phyloP scores from a whole-genome alignment of 2,797 vertebrate genomes.

The Galagoides demidoff region DNA sequence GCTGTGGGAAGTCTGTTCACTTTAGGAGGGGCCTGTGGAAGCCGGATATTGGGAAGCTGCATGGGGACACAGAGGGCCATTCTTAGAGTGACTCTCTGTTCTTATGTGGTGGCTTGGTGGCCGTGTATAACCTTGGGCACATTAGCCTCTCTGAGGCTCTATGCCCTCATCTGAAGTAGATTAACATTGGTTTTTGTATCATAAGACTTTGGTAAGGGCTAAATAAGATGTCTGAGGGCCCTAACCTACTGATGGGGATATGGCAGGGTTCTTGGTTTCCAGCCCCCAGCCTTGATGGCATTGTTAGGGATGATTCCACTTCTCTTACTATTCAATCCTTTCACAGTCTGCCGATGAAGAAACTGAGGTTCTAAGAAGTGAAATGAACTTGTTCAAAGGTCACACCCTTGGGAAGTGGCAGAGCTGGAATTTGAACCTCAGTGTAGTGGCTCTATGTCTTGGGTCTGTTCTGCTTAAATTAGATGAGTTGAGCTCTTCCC shows the following conservation, averaged over 20 bases:
- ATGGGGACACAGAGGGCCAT: accelerated
- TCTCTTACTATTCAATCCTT: not conserved
- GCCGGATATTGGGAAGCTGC: not conserved
- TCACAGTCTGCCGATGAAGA: not conserved
- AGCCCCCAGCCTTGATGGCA: not conserved
- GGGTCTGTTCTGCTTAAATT: not conserved
- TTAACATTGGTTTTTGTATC: not conserved
- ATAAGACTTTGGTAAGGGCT: not conserved
- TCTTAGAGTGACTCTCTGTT: not conserved
- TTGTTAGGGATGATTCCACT: not conserved
- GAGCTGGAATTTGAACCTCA: not conserved
- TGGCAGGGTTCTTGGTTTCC: not conserved
- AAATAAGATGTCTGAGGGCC: not conserved
- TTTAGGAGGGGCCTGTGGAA: not conserved
- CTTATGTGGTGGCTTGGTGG: accelerated
- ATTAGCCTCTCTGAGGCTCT: not conserved
- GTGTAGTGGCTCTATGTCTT: not conserved
- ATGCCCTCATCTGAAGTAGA: not conserved
- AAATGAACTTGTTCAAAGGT: not conserved
- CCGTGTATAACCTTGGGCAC: not conserved
- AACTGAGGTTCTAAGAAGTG: not conserved
- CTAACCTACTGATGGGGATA: not conserved
- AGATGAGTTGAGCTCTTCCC: not conserved
- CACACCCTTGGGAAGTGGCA: not conserved
- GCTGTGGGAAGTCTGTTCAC: not conserved